phyloP scores from a whole-genome alignment of 2,797 vertebrate species.

The Scomberomorus guttatus region DNA sequence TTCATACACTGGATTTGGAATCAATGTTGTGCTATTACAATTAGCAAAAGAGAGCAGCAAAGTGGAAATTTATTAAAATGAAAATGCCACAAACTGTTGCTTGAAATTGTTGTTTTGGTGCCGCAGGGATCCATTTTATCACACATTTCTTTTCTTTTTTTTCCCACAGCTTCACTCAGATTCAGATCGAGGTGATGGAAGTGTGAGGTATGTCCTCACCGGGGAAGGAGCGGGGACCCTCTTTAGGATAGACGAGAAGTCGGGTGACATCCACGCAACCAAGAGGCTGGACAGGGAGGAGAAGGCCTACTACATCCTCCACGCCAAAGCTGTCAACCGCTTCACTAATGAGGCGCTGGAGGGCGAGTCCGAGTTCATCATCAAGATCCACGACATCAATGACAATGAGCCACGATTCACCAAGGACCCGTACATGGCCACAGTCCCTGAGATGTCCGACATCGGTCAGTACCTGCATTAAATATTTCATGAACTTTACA shows the following conservation, averaged over 20 bases:
- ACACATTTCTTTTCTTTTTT: slow-evolving; percentile 15
- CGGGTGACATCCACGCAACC: slow-evolving; percentile 97
- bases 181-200: slow-evolving; percentile 92
- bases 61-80: slow-evolving; percentile 65
- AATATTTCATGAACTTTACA: neutral
- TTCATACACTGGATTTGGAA: slow-evolving; percentile 36
- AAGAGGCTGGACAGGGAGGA: slow-evolving; percentile 96
- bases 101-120: slow-evolving; percentile 22
- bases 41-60: slow-evolving; percentile 49
- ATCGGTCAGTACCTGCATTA: slow-evolving; percentile 85
- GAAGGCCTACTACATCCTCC: slow-evolving; percentile 94
- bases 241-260: slow-evolving; percentile 96
- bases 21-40: slow-evolving; percentile 45
- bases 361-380: slow-evolving; percentile 95
- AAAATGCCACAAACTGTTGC: slow-evolving; percentile 41
- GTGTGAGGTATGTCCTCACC: slow-evolving; percentile 92
- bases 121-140: slow-evolving; percentile 1
- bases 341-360: slow-evolving; percentile 92
- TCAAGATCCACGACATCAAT: slow-evolving; percentile 99
- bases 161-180: slow-evolving; percentile 93
- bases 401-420: slow-evolving; percentile 96
- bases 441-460: slow-evolving; percentile 95
- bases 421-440: slow-evolving; percentile 90
- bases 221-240: slow-evolving; percentile 95
- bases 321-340: slow-evolving; percentile 94